Base-by-base conservation (phyloP, 2,888 invertebrate species). In the Eretmocerus hayati region DNA sequence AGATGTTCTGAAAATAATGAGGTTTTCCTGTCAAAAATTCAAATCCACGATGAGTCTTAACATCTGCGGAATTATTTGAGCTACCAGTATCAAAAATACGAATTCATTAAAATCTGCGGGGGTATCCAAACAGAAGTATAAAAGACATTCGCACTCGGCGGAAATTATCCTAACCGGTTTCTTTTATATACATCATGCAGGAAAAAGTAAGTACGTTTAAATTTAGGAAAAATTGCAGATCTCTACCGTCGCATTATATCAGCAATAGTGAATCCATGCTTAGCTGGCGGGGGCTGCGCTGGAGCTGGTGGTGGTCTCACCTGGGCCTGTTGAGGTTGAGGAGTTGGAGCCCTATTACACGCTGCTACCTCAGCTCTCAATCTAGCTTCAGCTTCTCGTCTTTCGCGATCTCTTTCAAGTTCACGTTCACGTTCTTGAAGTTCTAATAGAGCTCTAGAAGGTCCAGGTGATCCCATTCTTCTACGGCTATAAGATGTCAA, bases 221-320 rank as follows among this genome's bases (percentile, higher is more conserved):
- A n/a, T 9, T 19, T 8, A 38, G 9, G 6, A 11, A 23, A 31
- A 16, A 20, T 15, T 20, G 38, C n/a, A 32, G 35, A 44, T 16
- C 13, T 21, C 78, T 77, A 88, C 72, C 89, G 86, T 64, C 90
- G 80, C 90, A 90, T 90, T 59, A 90, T 90, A 60, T 90, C 90
- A 65, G 89, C 90, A 75, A 90, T 90, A 66, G 89, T 90, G 71
- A 90, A 90, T 16, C 90, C 90, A 65, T 88, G 87, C 63, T 86
- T 85, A 58, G 76, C 75, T 4, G 76, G 75, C 2, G 85, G 79
- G 9, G 82, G 81, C 59, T 76, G 77, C 1, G 79, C 75, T 36
- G 78, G 78, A 50, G 79, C 51, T n/a, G n/a, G n/a, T n/a, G n/a
- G n/a, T n/a, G n/a, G n/a, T n/a, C n/a, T n/a, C n/a, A n/a, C n/a